These are phyloP conservation scores for Eristalis intricaria DNA, from an alignment of 2,888 invertebrate species.

Conservation along the genomic window DNA sequence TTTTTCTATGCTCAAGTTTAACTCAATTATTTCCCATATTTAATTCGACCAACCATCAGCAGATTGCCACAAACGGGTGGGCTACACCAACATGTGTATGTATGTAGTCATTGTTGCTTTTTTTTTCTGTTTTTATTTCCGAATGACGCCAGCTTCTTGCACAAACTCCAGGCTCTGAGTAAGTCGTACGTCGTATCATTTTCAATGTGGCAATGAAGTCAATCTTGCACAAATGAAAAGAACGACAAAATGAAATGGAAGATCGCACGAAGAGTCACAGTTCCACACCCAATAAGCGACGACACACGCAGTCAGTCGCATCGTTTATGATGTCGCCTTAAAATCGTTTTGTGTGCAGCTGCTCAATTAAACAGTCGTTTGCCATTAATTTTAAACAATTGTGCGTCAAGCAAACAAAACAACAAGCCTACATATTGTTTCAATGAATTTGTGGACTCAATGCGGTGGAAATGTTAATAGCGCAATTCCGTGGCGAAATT, in stretches of 20 bases:
- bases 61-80: not conserved
- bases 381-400: slow-evolving; percentile 69
- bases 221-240: slow-evolving; percentile 44
- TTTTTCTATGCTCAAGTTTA: slow-evolving; percentile 48
- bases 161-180: slow-evolving; percentile 21
- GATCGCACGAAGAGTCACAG: slow-evolving; percentile 8
- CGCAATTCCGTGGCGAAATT: slow-evolving; percentile 26
- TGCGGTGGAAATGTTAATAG: slow-evolving; percentile 56
- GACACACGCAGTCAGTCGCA: slow-evolving; percentile 17
- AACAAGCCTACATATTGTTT: slow-evolving; percentile 30
- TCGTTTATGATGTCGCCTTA: slow-evolving; percentile 16
- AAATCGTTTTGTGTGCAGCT: slow-evolving; percentile 58
- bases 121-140: slow-evolving; percentile 13
- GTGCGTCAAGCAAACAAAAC: slow-evolving; percentile 58
- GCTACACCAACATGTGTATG: not conserved
- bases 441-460: slow-evolving; percentile 46
- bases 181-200: slow-evolving; percentile 34
- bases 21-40: slow-evolving; percentile 13
- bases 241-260: slow-evolving; percentile 15
- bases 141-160: slow-evolving; percentile 56
- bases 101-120: not conserved
- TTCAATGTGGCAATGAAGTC: slow-evolving; percentile 47
- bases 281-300: slow-evolving; percentile 12
- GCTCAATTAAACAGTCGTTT: slow-evolving; percentile 66
- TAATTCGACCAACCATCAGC: not conserved